phyloP scores from a whole-genome alignment of 2,797 vertebrate species.

The Mus spretus region DNA sequence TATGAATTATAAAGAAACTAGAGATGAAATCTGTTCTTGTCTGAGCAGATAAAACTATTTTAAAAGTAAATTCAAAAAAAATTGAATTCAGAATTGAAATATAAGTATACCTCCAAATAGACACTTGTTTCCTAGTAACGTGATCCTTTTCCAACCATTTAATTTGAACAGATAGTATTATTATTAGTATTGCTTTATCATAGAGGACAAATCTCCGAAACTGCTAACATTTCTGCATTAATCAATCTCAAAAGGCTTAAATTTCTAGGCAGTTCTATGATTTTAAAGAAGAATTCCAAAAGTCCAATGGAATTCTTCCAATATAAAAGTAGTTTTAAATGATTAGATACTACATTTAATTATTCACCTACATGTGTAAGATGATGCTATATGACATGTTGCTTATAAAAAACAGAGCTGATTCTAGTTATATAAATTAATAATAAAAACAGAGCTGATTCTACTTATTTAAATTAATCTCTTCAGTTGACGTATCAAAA shows the following conservation, averaged over 20 bases:
- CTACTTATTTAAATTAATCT: slow-evolving; percentile 63
- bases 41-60: slow-evolving; percentile 33
- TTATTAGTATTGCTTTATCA: slow-evolving; percentile 21
- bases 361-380: slow-evolving; percentile 52
- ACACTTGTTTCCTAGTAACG: slow-evolving; percentile 37
- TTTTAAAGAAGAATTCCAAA: slow-evolving; percentile 60
- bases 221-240: slow-evolving; percentile 4
- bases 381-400: not conserved
- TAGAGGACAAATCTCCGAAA: slow-evolving; percentile 42
- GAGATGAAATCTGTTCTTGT: slow-evolving; percentile 21
- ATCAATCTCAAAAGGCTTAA: slow-evolving; percentile 24
- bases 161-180: not conserved
- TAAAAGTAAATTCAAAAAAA: not conserved
- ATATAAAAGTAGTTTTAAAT: slow-evolving; percentile 62
- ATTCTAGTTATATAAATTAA: slow-evolving; percentile 65
- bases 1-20: slow-evolving; percentile 14
- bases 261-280: slow-evolving; percentile 31
- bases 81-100: slow-evolving; percentile 40
- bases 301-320: slow-evolving; percentile 44
- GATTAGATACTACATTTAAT: slow-evolving; percentile 54
- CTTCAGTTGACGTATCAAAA: slow-evolving; percentile 47
- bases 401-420: not conserved
- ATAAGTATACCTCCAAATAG: slow-evolving; percentile 13
- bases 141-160: slow-evolving; percentile 47
- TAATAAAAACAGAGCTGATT: not conserved